These are phyloP conservation scores for Pseudorhiza aurosa DNA, from an alignment of 30 jellyfish, hydroid and myxozoan species.

Conservation along the genomic window DNA sequence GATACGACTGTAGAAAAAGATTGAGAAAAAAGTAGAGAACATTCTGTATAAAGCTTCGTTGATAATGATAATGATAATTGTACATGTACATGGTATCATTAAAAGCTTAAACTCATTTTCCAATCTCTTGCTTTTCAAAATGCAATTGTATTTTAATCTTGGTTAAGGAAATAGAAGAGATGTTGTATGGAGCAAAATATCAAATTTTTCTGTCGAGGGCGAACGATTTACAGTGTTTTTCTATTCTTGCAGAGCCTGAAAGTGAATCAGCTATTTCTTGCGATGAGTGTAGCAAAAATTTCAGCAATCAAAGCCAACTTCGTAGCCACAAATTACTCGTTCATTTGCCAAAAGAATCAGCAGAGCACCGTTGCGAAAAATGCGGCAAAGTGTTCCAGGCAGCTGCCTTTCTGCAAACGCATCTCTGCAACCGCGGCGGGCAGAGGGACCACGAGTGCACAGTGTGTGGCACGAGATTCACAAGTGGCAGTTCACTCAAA, in stretches of 20 bases:
- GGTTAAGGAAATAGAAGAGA: too few species aligned
- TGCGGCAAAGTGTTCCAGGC: conserved; percentile 59
- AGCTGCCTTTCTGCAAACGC: conserved; percentile 67
- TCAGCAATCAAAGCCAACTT: conserved; percentile 34
- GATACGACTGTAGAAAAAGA: too few species aligned
- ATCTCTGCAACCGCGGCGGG: conserved; percentile 56
- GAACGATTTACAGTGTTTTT: too few species aligned
- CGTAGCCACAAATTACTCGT: conserved; percentile 22
- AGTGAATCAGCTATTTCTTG: conserved; percentile 25
- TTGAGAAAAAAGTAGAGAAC: too few species aligned
- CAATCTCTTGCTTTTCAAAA: too few species aligned
- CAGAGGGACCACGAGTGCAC: conserved; percentile 59
- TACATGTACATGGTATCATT: too few species aligned
- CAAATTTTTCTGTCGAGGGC: too few species aligned
- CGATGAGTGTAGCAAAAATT: conserved; percentile 25
- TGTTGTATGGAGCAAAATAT: too few species aligned
- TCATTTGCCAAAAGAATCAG: conserved; percentile 22
- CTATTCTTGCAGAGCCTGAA: neutral
- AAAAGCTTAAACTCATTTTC: too few species aligned
- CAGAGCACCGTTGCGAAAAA: conserved; percentile 58
- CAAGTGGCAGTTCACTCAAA: conserved; percentile 46
- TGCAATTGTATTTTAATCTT: too few species aligned
- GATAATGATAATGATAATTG: too few species aligned
- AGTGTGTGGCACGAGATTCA: conserved; percentile 45
- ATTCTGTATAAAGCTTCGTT: too few species aligned